Conservation (phyloP, 2,113 vertebrate genomes). For the Choloepus hoffmanni region DNA sequence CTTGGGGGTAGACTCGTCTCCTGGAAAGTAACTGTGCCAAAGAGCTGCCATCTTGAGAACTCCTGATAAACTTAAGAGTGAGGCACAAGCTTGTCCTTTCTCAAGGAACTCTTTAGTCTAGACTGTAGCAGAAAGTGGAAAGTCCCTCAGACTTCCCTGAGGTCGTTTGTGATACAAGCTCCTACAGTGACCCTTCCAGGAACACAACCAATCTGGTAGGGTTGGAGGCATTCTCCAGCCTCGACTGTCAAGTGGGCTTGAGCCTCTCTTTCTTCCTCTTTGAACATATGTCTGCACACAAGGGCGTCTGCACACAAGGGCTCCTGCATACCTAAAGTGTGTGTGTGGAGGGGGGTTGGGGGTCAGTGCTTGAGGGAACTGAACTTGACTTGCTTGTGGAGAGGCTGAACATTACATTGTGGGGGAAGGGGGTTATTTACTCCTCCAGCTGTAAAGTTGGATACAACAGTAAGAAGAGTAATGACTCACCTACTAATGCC, state of each 20-base stretch:
- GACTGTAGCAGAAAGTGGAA: not conserved
- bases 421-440: not conserved
- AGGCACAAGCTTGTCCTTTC: not conserved
- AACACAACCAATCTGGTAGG: not conserved
- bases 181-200: constrained; percentile 1
- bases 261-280: not conserved
- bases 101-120: not conserved
- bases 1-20: not conserved
- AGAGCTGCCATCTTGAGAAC: not conserved
- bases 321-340: not conserved
- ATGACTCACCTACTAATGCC: not conserved
- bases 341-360: not conserved
- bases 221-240: not conserved
- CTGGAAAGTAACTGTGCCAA: not conserved
- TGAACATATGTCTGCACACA: not conserved
- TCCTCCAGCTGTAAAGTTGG: not conserved
- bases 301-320: not conserved
- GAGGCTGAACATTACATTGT: not conserved
- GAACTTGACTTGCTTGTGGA: not conserved
- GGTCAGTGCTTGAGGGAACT: not conserved
- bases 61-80: not conserved
- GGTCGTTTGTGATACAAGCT: not conserved
- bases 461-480: not conserved
- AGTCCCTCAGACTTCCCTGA: not conserved
- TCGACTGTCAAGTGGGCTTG: not conserved